A percentile compares a stretch with the other conserved stretches of the same genome.
These are phyloP conservation scores for Helicoverpa assulta DNA, from an alignment of 2,888 invertebrate genomes.

Conservation along the genomic window DNA sequence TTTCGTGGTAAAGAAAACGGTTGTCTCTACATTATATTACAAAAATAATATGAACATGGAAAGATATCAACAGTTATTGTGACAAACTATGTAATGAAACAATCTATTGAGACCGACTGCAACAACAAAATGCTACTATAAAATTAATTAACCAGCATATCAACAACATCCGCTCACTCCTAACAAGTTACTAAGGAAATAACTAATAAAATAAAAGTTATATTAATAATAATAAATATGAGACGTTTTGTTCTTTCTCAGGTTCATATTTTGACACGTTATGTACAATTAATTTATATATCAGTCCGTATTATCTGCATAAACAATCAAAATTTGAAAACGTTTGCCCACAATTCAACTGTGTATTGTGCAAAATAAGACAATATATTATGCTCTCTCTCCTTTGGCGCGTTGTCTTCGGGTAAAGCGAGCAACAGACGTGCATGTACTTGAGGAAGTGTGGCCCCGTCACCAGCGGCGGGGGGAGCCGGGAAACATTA, in stretches of 20 bases:
- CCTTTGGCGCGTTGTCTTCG: slow-evolving; percentile 65
- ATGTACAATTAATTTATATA: slow-evolving; percentile 82
- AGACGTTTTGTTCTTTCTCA: slow-evolving; percentile 85
- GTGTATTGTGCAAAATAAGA: slow-evolving; percentile 73
- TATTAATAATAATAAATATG: slow-evolving; percentile 84
- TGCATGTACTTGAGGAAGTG: slow-evolving; percentile 18
- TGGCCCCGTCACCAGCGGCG: slow-evolving; percentile 17
- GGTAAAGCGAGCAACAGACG: slow-evolving; percentile 25
- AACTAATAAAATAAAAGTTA: slow-evolving; percentile 71
- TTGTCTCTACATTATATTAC: slow-evolving; percentile 68
- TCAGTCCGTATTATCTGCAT: slow-evolving; percentile 82
- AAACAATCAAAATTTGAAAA: slow-evolving; percentile 59
- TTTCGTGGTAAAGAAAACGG: slow-evolving; percentile 61
- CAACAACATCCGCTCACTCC: slow-evolving; percentile 79
- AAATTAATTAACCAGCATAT: slow-evolving; percentile 82
- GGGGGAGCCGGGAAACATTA: slow-evolving; percentile 11
- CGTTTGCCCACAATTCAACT: slow-evolving; percentile 58
- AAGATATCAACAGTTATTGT: slow-evolving; percentile 73
- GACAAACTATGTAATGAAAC: slow-evolving; percentile 62
- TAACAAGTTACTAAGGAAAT: slow-evolving; percentile 77
- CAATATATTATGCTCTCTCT: slow-evolving; percentile 73
- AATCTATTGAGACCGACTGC: slow-evolving; percentile 68
- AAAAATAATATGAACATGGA: slow-evolving; percentile 75
- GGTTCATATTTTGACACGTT: slow-evolving; percentile 80
- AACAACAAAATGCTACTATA: slow-evolving; percentile 76